Evolutionary conservation across 2,113 vertebrate genomes (phyloP).

Genomic region (Catharus bicknelli): DNA sequence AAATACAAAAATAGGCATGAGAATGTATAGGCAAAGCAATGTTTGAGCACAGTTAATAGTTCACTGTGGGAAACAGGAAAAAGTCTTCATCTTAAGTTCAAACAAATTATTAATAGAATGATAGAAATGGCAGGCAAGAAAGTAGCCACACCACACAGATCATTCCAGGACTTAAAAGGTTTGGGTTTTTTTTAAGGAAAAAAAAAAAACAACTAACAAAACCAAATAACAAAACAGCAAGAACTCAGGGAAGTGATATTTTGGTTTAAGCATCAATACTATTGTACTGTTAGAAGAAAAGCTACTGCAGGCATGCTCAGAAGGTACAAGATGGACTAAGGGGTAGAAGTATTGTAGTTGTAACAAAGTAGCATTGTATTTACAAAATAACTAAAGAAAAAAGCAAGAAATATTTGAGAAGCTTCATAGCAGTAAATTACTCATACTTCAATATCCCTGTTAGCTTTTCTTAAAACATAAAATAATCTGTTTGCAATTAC

Average conservation of each 20-base stretch:
- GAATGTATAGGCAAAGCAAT: neutral
- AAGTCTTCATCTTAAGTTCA: neutral
- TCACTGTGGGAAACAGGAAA: neutral
- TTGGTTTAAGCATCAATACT: neutral
- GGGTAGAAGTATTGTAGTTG: neutral
- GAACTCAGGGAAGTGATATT: neutral
- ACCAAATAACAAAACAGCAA: neutral
- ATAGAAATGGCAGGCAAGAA: neutral
- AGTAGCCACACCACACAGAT: neutral
- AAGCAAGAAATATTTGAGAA: neutral
- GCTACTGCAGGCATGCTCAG: neutral
- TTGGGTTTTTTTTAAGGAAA: rapidly evolving
- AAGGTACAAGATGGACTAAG: neutral
- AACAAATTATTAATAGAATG: neutral
- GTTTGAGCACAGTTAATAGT: neutral
- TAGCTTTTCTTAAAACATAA: neutral
- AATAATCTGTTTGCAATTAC: neutral
- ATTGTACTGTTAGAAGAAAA: neutral
- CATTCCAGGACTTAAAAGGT: neutral
- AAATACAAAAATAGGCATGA: neutral
- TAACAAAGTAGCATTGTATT: neutral
- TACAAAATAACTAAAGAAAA: neutral
- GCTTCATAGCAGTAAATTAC: neutral
- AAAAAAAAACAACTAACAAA: neutral
- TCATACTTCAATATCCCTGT: neutral